Evolutionary conservation across 2,797 vertebrate species (phyloP).

Genomic region (Pseudotriccus pelzelni): DNA sequence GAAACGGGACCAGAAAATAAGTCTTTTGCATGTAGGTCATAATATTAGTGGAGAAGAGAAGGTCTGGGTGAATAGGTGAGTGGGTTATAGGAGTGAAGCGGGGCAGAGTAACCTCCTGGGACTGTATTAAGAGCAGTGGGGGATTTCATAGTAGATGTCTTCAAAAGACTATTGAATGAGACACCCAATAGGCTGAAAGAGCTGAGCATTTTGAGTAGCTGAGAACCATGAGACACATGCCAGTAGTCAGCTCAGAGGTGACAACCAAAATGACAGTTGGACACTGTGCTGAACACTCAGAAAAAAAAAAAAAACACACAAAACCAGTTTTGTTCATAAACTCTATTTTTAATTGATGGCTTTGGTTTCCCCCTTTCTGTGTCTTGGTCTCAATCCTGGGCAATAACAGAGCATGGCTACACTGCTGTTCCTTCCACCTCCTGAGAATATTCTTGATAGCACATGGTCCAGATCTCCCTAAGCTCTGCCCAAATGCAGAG

Average conservation of each 20-base stretch:
- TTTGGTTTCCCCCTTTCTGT: background rate
- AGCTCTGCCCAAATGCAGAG: background rate
- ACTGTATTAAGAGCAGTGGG: background rate
- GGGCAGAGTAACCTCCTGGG: background rate
- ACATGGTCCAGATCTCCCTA: background rate
- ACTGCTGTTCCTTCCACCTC: background rate
- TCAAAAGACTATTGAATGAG: background rate
- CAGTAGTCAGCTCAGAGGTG: background rate
- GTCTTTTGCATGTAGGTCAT: constrained; percentile 76
- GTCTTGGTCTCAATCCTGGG: background rate
- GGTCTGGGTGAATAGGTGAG: constrained; percentile 40
- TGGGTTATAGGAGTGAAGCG: background rate
- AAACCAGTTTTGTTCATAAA: background rate
- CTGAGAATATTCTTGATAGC: background rate
- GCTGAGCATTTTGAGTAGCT: background rate
- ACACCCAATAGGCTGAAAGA: background rate
- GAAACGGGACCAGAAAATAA: constrained; percentile 73
- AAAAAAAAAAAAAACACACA: background rate
- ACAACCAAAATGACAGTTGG: background rate
- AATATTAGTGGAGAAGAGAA: constrained; percentile 60
- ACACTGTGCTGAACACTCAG: rapidly evolving
- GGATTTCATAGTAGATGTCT: background rate
- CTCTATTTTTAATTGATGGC: background rate
- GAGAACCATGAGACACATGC: background rate
- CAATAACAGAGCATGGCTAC: rapidly evolving